phyloP scores from a whole-genome alignment of 2,797 vertebrate species.

The Gephyroberyx darwinii region DNA sequence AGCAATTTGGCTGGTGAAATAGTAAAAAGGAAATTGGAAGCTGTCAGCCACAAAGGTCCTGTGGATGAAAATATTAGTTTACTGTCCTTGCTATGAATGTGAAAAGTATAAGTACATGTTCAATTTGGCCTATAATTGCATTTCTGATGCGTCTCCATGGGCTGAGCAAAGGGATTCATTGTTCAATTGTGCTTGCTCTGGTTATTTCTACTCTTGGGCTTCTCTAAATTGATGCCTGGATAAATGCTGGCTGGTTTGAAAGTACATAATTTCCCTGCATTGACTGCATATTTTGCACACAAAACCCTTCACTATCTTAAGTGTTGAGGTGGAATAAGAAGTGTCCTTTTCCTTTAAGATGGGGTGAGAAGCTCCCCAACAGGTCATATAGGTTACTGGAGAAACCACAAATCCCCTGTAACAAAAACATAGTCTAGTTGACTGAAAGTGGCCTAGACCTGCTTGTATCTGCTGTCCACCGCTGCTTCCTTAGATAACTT shows the following conservation, averaged over 20 bases:
- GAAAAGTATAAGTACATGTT: not conserved
- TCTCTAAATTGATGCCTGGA: no score
- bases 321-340: no score
- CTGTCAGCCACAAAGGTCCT: no score
- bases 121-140: not conserved
- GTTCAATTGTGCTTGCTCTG: no score
- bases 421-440: not conserved
- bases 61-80: not conserved
- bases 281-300: no score
- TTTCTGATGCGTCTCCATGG: not conserved
- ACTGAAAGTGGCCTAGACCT: conserved; percentile 15
- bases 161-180: not conserved
- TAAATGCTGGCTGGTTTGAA: no score
- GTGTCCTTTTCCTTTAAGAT: no score
- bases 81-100: not conserved
- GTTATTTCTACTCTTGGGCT: no score
- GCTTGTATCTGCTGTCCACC: conserved; percentile 26
- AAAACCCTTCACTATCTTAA: no score
- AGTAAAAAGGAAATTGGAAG: not conserved
- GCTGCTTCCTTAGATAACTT: conserved; percentile 45
- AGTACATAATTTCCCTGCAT: no score
- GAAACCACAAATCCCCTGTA: no score
- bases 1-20: not conserved
- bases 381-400: no score
- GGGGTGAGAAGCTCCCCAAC: not conserved